Base-by-base conservation (phyloP, 2,888 invertebrate species). In the Caenorhabditis imperialis region DNA sequence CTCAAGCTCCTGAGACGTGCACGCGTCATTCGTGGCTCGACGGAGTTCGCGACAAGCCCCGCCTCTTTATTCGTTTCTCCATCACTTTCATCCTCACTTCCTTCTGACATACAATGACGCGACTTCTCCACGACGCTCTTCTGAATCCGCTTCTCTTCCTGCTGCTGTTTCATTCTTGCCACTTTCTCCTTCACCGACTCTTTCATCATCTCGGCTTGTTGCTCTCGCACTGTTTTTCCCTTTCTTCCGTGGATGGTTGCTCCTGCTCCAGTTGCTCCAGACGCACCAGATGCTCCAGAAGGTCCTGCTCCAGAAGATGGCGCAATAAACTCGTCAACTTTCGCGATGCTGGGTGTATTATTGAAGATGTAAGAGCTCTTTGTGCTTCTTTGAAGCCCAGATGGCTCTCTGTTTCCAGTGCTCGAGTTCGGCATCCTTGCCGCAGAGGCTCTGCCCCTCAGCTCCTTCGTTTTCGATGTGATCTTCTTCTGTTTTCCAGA, bases 151-250 rank as follows among this genome's bases (percentile, higher is more conserved):
- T 45, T 23, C 14, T 5, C 40, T 10, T 25, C 37, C 40, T 22
- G 7, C 30, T 42, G 27, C n/a, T 37, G 54, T 16, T 57, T 61
- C 42, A 75, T 33, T 45, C 62, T 51, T 3, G 74, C 77, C n/a
- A 48, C 74, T 4, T 40, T 38, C 23, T 77, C 74, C 38, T 77
- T 77, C 16, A 71, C 69, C 12, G 65, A 42, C 38, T 63, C 58
- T 25, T 44, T 61, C 73, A 73, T 70, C 71, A 71, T 77, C 35
- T 65, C 77, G 25, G 38, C n/a, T 35, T 77, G 77, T 44, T 47
- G 60, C 30, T 77, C 71, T 47, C 77, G 25, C 8, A 77, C 69
- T 3, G 74, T 54, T 22, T 65, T 65, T 16, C 67, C 67, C 51
- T 77, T 77, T 22, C 53, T 37, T 57, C 77, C 74, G 30, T 72